These are phyloP conservation scores for Sinocyclocheilus grahami DNA, from an alignment of 2,113 vertebrate genomes.

Conservation along the genomic window DNA sequence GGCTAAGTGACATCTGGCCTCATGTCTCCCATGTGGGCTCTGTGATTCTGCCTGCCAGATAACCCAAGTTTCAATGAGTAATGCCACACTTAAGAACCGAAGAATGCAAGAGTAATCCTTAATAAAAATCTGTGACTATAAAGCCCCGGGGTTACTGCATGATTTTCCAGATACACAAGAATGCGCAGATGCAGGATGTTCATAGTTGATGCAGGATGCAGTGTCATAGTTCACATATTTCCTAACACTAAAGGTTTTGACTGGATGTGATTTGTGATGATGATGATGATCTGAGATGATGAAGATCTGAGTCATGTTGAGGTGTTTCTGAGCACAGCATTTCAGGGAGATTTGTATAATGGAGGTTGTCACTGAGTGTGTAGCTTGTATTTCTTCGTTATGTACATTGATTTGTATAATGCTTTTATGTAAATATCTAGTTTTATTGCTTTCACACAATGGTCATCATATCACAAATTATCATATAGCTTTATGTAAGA, in stretches of 20 bases:
- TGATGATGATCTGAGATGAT: constrained; percentile 36
- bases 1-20: constrained; percentile 45
- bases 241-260: constrained; percentile 20
- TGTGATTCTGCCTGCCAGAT: constrained; percentile 44
- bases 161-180: constrained; percentile 27
- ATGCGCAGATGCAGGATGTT: constrained; percentile 1
- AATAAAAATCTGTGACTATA: constrained; percentile 6
- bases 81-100: constrained; percentile 23
- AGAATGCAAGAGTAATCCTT: constrained; percentile 12
- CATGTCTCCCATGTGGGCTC: constrained; percentile 9
- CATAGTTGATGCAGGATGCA: no score
- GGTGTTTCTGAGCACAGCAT: not conserved
- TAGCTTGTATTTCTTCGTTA: not conserved
- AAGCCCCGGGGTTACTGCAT: constrained; percentile 21
- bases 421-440: not conserved
- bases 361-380: constrained; percentile 2
- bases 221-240: constrained; percentile 16
- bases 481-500: not conserved
- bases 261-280: constrained; percentile 15
- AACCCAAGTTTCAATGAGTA: constrained; percentile 29
- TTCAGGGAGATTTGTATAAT: constrained; percentile 11
- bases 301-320: constrained; percentile 26
- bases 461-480: not conserved
- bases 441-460: not conserved
- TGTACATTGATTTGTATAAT: not conserved